Evolutionary conservation across 2,888 invertebrate species (phyloP).

Genomic region (Cosmia pyralina): DNA sequence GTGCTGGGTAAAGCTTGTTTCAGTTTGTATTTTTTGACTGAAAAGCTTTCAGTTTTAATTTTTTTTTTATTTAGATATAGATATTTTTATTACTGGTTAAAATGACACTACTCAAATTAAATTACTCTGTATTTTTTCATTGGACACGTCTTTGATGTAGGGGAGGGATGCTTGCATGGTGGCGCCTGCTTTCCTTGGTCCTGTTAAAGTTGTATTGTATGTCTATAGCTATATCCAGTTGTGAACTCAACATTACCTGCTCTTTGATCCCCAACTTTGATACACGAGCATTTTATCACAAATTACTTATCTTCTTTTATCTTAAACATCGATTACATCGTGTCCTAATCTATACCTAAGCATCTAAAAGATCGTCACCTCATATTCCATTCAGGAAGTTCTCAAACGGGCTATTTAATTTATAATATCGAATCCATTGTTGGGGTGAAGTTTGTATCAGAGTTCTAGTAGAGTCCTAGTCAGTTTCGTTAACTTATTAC

Average conservation of each 20-base stretch:
- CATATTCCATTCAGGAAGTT: slow-evolving; percentile 4
- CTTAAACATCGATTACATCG: neutral
- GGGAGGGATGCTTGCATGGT: neutral
- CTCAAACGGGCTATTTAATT: slow-evolving; percentile 29
- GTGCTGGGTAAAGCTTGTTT: neutral
- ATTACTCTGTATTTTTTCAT: neutral
- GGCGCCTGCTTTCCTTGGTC: neutral
- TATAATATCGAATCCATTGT: slow-evolving; percentile 35
- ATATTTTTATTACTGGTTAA: neutral
- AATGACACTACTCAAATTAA: neutral
- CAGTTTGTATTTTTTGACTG: neutral
- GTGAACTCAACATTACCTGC: neutral
- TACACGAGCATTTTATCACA: neutral
- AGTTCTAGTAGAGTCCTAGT: slow-evolving; percentile 36
- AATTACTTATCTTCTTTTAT: neutral
- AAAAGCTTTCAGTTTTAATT: neutral
- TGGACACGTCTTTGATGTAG: neutral
- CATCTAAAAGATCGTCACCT: neutral
- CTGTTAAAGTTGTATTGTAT: neutral
- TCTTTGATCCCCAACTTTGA: neutral
- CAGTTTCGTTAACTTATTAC: slow-evolving; percentile 66
- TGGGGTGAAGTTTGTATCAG: slow-evolving; percentile 31
- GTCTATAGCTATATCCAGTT: neutral
- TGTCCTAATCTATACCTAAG: neutral
- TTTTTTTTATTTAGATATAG: neutral